Conservation (phyloP, 2,797 vertebrate genomes). For the Characodon lateralis region DNA sequence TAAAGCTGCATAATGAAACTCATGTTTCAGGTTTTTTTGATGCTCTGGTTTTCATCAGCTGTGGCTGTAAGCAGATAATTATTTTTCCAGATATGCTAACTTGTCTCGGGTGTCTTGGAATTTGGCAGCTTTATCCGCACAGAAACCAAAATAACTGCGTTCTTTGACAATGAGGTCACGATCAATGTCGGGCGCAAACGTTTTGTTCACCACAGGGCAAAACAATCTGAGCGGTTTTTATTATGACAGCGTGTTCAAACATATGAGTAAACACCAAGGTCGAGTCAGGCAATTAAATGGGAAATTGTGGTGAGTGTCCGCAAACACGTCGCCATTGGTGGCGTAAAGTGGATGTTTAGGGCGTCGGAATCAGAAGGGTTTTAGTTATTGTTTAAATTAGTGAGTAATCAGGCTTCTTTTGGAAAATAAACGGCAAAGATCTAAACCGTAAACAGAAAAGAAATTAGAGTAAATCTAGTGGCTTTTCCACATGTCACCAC, state of each 20-base stretch:
- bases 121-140: neutral
- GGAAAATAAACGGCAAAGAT: neutral
- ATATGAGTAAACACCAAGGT: neutral
- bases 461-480: neutral
- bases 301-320: neutral
- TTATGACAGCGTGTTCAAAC: neutral
- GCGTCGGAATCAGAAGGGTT: neutral
- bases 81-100: constrained; percentile 4
- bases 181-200: neutral
- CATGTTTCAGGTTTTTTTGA: neutral
- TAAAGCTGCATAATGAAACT: neutral
- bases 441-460: neutral
- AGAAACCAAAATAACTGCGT: neutral
- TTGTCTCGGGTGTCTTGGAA: neutral
- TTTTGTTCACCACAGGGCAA: neutral
- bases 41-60: neutral
- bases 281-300: neutral
- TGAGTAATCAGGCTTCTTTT: neutral
- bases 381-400: neutral
- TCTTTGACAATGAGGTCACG: neutral
- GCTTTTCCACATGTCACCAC: too few relatives aligned
- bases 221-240: neutral
- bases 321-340: neutral
- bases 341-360: neutral
- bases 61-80: constrained; percentile 2